Conservation (phyloP, 2,888 invertebrate genomes). For the Tribolium freemani region DNA sequence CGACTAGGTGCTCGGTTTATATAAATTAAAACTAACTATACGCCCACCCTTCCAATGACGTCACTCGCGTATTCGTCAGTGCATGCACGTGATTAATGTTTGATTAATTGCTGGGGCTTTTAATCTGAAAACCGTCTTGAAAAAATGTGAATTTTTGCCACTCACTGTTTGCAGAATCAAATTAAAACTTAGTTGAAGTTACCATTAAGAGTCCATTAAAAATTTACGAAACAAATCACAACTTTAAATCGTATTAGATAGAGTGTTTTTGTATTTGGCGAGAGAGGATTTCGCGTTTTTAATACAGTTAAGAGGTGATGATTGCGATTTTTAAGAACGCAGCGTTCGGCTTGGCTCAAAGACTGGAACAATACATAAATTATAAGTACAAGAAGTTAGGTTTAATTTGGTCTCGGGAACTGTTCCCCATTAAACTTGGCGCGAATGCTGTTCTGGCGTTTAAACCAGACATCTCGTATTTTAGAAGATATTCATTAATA, state of each 20-base stretch:
- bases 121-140: conserved; percentile 45
- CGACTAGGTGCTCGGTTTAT: conserved; percentile 36
- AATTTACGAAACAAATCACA: conserved; percentile 48
- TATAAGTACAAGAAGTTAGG: conserved; percentile 33
- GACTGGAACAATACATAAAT: conserved; percentile 33
- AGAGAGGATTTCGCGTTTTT: conserved; percentile 21
- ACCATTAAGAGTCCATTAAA: conserved; percentile 49
- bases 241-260: conserved; percentile 43
- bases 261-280: conserved; percentile 28
- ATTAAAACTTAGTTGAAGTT: conserved; percentile 48
- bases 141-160: conserved; percentile 41
- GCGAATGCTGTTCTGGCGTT: conserved; percentile 17
- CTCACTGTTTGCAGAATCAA: conserved; percentile 43
- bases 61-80: conserved; percentile 48
- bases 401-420: conserved; percentile 26
- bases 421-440: conserved; percentile 26
- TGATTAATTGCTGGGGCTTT: conserved; percentile 58
- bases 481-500: conserved; percentile 41
- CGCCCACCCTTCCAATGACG: conserved; percentile 46
- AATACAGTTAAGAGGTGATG: conserved; percentile 16
- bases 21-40: conserved; percentile 49
- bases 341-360: not conserved
- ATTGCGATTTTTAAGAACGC: conserved; percentile 4
- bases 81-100: conserved; percentile 60
- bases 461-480: conserved; percentile 33